phyloP scores from a whole-genome alignment of 2,113 vertebrate species.

The Trematomus loennbergii region DNA sequence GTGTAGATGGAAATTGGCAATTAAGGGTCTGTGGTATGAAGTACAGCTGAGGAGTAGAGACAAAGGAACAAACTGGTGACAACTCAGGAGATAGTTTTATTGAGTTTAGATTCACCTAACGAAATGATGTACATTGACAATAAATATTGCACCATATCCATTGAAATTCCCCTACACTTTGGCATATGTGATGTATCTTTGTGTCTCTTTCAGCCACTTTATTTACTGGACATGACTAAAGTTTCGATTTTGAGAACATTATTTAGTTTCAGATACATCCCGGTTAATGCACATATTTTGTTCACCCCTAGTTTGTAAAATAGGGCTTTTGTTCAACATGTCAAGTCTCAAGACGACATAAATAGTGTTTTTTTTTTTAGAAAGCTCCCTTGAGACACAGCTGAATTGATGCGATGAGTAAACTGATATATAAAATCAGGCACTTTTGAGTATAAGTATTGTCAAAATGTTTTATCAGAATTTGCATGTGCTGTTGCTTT shows the following conservation, averaged over 20 bases:
- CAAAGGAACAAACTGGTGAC: no score
- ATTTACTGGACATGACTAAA: background rate
- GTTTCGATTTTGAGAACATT: background rate
- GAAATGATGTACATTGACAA: background rate
- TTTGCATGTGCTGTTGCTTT: background rate
- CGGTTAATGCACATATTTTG: background rate
- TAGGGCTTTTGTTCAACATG: background rate
- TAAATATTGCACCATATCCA: background rate
- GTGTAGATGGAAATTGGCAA: no score
- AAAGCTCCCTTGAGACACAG: background rate
- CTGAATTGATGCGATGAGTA: background rate
- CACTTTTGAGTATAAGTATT: no score
- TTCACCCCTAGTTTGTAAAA: background rate
- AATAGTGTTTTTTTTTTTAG: background rate
- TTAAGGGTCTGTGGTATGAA: no score
- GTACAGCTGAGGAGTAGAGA: no score
- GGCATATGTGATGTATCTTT: background rate
- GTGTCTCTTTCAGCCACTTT: background rate
- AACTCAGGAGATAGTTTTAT: no score
- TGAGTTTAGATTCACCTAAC: background rate
- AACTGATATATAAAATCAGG: background rate
- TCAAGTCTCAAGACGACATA: background rate
- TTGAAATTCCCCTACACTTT: background rate
- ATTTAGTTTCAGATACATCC: background rate
- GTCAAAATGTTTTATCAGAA: no score